Evolutionary conservation across 2,888 invertebrate genomes (phyloP).

Genomic region (Cerceris rybyensis): DNA sequence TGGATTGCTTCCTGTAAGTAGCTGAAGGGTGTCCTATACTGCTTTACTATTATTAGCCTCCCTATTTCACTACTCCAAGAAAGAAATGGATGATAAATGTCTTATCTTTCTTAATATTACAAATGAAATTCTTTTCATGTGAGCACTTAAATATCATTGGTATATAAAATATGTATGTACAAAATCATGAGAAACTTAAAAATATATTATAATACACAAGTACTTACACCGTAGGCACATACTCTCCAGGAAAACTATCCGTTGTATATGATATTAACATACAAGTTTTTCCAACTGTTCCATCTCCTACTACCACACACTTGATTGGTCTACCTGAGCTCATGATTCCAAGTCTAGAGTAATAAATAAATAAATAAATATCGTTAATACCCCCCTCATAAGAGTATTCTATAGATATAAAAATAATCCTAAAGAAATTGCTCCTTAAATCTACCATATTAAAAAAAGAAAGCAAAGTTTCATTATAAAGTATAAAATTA

Average conservation of each 20-base stretch:
- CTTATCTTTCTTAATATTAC: neutral
- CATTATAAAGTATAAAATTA: neutral
- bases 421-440: too few species aligned
- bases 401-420: neutral
- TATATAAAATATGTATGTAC: neutral
- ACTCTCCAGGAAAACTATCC: slow-evolving; percentile 96
- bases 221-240: slow-evolving; percentile 96
- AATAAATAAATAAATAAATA: slow-evolving; percentile 35
- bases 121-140: slow-evolving; percentile 1
- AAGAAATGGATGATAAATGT: slow-evolving; percentile 61
- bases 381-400: neutral
- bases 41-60: slow-evolving; percentile 74
- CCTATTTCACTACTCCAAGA: slow-evolving; percentile 66
- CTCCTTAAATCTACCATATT: too few species aligned
- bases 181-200: neutral
- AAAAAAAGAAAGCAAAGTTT: too few species aligned
- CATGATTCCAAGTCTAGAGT: slow-evolving; percentile 83
- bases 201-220: slow-evolving; percentile 1
- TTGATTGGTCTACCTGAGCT: slow-evolving; percentile 96
- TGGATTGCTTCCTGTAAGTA: slow-evolving; percentile 73
- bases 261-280: slow-evolving; percentile 97
- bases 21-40: slow-evolving; percentile 65
- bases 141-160: neutral
- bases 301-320: slow-evolving; percentile 96
- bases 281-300: slow-evolving; percentile 96